These are phyloP conservation scores for Catocala fraxini DNA, from an alignment of 2,888 invertebrate species.

Conservation along the genomic window DNA sequence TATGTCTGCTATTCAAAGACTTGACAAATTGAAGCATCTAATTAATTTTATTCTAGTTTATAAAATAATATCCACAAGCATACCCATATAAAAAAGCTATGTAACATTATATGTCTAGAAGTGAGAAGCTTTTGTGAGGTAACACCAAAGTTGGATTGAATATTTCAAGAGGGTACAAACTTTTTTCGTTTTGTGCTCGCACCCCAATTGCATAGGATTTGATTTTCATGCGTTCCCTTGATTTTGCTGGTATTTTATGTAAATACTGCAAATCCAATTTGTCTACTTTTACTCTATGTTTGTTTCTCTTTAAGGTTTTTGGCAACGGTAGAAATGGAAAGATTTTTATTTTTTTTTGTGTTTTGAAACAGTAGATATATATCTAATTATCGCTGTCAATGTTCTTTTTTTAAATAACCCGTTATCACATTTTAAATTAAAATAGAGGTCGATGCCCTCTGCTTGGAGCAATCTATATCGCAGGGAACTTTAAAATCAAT, in stretches of 20 bases:
- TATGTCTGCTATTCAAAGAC: too few relatives aligned
- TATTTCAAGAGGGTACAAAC: slow-evolving; percentile 62
- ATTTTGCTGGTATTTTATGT: slow-evolving; percentile 27
- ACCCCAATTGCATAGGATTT: slow-evolving; percentile 54
- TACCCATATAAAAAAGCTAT: neutral
- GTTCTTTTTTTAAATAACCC: too few relatives aligned
- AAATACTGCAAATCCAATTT: slow-evolving; percentile 38
- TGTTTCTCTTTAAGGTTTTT: slow-evolving; percentile 6
- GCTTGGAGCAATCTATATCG: too few relatives aligned
- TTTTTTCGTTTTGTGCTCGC: slow-evolving; percentile 60
- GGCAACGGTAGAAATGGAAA: neutral
- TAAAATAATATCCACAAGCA: too few relatives aligned
- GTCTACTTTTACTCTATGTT: slow-evolving; percentile 16
- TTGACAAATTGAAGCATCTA: too few relatives aligned
- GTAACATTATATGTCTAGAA: slow-evolving; percentile 43
- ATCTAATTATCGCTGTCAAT: too few relatives aligned
- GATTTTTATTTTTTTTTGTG: neutral
- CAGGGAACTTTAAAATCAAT: too few relatives aligned
- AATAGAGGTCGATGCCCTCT: too few relatives aligned
- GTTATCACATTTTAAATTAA: too few relatives aligned
- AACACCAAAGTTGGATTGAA: slow-evolving; percentile 74
- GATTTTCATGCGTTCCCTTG: slow-evolving; percentile 45
- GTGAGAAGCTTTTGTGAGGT: slow-evolving; percentile 58
- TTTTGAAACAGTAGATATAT: neutral
- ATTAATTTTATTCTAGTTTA: too few relatives aligned